Percentiles rank a stretch among this genome's conserved stretches.
phyloP scores from a whole-genome alignment of 2,113 vertebrate genomes.

The Osmerus mordax region DNA sequence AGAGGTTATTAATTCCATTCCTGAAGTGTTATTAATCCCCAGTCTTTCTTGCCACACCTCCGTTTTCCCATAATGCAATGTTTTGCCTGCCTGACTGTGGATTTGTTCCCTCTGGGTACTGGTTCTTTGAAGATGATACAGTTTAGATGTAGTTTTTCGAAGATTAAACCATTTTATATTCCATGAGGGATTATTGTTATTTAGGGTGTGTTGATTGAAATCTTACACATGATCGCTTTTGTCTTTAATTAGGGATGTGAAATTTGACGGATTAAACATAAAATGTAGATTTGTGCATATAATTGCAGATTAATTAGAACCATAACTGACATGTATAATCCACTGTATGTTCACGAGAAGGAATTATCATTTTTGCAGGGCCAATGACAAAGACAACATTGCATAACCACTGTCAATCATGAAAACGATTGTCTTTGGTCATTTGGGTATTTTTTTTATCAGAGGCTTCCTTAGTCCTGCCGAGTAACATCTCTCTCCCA shows the following conservation, averaged over 20 bases:
- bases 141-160: neutral
- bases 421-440: too few relatives aligned
- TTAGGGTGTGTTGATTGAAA: conserved; percentile 27
- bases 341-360: conserved; percentile 25
- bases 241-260: conserved; percentile 40
- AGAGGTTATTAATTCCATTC: conserved; percentile 28
- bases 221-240: conserved; percentile 39
- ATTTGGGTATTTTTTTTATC: neutral
- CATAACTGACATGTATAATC: conserved; percentile 27
- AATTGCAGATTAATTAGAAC: conserved; percentile 34
- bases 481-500: conserved; percentile 5
- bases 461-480: conserved; percentile 16
- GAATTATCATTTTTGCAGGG: conserved; percentile 29
- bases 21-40: conserved; percentile 16
- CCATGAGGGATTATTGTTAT: conserved; percentile 28
- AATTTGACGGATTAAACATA: conserved; percentile 38
- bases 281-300: conserved; percentile 43
- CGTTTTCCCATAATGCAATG: conserved; percentile 13
- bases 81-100: conserved; percentile 14
- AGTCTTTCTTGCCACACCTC: conserved; percentile 12
- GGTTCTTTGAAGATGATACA: conserved; percentile 28
- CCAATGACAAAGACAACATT: neutral
- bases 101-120: neutral
- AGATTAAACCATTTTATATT: neutral
- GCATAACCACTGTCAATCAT: neutral